Conservation (phyloP, 2,888 invertebrate species). For the Tuberolachnus salignus region DNA sequence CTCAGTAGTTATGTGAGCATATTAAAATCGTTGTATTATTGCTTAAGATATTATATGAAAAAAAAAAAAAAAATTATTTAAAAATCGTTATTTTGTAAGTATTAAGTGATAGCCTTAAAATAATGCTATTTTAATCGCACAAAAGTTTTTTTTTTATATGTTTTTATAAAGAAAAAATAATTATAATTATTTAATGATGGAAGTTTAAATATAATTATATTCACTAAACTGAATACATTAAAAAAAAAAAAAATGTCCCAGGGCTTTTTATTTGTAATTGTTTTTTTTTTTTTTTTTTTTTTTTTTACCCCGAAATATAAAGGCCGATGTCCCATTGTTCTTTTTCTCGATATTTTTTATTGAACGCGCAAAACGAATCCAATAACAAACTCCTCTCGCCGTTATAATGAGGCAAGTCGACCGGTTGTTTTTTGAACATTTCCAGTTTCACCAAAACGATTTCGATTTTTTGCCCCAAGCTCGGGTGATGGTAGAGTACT, state of each 20-base stretch:
- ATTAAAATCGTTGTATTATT: no score
- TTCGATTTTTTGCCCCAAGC: conserved; percentile 71
- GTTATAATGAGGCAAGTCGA: conserved; percentile 69
- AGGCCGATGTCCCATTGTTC: conserved; percentile 82
- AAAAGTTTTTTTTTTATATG: no score
- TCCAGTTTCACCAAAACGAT: conserved; percentile 75
- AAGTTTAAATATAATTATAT: conserved; percentile 12
- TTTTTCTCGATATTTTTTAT: conserved; percentile 69
- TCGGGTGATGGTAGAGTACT: conserved; percentile 79
- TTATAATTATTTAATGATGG: conserved; percentile 1
- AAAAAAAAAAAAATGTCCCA: no score
- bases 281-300: neutral
- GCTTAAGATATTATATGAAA: no score
- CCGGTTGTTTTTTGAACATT: conserved; percentile 72
- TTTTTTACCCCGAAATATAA: conserved; percentile 72
- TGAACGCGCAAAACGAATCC: conserved; percentile 78
- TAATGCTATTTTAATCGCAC: no score
- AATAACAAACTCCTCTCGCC: conserved; percentile 73
- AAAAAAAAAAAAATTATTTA: no score
- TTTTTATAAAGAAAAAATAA: neutral
- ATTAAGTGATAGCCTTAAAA: no score
- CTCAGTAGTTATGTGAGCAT: no score
- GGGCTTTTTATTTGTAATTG: neutral
- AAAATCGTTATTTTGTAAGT: no score
- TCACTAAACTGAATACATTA: neutral